These are phyloP conservation scores for Lepidotrigona ventralis DNA, from an alignment of 1,140 invertebrate genomes.

Conservation along the genomic window DNA sequence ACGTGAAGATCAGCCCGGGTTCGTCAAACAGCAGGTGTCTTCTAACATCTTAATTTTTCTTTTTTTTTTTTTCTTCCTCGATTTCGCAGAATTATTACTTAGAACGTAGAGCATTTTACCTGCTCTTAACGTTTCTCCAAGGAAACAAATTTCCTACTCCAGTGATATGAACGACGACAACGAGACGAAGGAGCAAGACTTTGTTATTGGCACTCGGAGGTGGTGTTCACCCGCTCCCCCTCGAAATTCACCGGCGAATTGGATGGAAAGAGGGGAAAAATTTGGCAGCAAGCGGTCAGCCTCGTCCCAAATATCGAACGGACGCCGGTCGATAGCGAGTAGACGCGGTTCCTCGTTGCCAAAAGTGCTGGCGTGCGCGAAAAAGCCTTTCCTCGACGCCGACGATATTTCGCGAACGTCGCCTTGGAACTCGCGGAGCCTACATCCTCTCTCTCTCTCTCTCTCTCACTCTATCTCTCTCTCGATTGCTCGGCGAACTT, in stretches of 20 bases:
- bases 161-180: too few relatives aligned
- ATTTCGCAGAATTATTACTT: too few relatives aligned
- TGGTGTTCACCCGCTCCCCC: not conserved
- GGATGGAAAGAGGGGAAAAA: constrained; percentile 32
- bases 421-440: not conserved
- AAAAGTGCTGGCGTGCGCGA: constrained; percentile 44
- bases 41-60: too few relatives aligned
- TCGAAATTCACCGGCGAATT: constrained; percentile 3
- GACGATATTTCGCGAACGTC: not conserved
- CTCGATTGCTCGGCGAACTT: not conserved
- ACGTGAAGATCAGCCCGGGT: too few relatives aligned
- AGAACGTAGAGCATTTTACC: too few relatives aligned
- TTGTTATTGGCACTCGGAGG: not conserved
- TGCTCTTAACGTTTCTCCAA: too few relatives aligned
- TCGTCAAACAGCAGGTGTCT: too few relatives aligned
- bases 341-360: constrained; percentile 48
- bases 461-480: too few relatives aligned
- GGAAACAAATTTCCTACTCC: too few relatives aligned
- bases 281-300: constrained; percentile 61
- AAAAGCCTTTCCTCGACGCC: not conserved
- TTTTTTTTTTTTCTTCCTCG: too few relatives aligned
- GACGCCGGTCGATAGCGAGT: constrained; percentile 56
- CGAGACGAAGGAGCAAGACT: not conserved
- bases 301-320: constrained; percentile 63
- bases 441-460: too few relatives aligned